These are phyloP conservation scores for Crotalus adamanteus DNA, from an alignment of 2,797 vertebrate genomes.

Conservation along the genomic window DNA sequence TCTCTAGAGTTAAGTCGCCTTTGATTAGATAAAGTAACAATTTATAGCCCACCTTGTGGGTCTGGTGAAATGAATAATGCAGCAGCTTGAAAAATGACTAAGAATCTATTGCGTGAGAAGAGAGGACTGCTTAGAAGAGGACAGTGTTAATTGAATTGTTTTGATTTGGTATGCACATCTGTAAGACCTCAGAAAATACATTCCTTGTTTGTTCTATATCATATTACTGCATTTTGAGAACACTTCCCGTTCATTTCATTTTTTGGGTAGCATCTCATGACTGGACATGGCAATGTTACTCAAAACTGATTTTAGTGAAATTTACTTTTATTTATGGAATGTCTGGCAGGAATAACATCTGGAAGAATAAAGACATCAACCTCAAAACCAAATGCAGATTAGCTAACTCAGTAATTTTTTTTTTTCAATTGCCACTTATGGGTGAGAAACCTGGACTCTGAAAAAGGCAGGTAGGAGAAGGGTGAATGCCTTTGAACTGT, in stretches of 20 bases:
- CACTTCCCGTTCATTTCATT: neutral
- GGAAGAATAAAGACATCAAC: neutral
- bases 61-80: constrained; percentile 94
- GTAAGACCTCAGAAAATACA: constrained; percentile 62
- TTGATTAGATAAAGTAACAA: constrained; percentile 87
- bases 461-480: neutral
- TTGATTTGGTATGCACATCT: constrained; percentile 62
- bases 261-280: neutral
- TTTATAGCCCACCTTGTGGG: constrained; percentile 80
- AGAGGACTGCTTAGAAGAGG: constrained; percentile 71
- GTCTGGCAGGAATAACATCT: neutral
- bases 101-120: constrained; percentile 79
- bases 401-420: neutral
- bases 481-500: neutral
- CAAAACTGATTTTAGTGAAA: neutral
- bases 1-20: constrained; percentile 81
- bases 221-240: neutral
- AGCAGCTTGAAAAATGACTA: constrained; percentile 71
- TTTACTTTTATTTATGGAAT: neutral
- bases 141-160: constrained; percentile 68
- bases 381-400: neutral
- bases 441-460: neutral
- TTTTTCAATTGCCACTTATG: neutral
- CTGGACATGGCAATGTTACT: neutral
- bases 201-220: constrained; percentile 32